Percentiles rank a stretch among this genome's conserved stretches.
Evolutionary conservation across 2,113 vertebrate genomes (phyloP).

Genomic region (Halichoerus grypus): DNA sequence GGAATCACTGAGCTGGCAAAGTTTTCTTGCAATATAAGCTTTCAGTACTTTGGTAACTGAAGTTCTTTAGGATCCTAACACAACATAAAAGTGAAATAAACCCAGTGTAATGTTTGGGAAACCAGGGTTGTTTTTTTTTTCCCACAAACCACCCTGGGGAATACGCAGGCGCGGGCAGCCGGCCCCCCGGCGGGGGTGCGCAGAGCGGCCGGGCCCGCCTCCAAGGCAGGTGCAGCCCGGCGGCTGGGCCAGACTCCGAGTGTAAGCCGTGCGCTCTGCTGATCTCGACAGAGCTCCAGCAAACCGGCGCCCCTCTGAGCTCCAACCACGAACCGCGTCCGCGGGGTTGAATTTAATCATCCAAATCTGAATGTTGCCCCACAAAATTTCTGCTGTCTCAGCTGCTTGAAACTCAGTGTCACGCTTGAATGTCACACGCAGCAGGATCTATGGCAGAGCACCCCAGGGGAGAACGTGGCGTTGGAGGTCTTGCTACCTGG

Average conservation of each 20-base stretch:
- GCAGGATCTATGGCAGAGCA: background rate
- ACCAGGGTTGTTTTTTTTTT: background rate
- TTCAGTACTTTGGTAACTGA: conserved; percentile 69
- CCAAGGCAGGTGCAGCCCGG: background rate
- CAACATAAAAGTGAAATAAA: conserved; percentile 23
- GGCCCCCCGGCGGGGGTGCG: background rate
- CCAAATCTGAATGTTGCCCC: conserved; percentile 30
- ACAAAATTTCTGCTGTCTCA: conserved; percentile 43
- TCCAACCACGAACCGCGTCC: background rate
- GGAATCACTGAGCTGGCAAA: conserved; percentile 61
- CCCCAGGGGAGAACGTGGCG: background rate
- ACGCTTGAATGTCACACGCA: conserved; percentile 24
- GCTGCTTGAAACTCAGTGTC: conserved; percentile 36
- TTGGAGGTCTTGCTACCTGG: conserved; percentile 65
- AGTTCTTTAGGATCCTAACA: conserved; percentile 67
- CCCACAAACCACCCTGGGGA: background rate
- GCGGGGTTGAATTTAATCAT: background rate
- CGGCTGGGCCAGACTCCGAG: background rate
- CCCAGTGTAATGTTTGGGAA: conserved; percentile 10
- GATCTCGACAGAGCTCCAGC: background rate
- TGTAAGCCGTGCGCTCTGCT: background rate
- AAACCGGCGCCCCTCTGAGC: conserved; percentile 5
- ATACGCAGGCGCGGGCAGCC: background rate
- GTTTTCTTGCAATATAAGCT: conserved; percentile 4
- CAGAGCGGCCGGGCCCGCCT: background rate